Evolutionary conservation across 2,888 invertebrate genomes (phyloP).

Genomic region (Dryocosmus kuriphilus): DNA sequence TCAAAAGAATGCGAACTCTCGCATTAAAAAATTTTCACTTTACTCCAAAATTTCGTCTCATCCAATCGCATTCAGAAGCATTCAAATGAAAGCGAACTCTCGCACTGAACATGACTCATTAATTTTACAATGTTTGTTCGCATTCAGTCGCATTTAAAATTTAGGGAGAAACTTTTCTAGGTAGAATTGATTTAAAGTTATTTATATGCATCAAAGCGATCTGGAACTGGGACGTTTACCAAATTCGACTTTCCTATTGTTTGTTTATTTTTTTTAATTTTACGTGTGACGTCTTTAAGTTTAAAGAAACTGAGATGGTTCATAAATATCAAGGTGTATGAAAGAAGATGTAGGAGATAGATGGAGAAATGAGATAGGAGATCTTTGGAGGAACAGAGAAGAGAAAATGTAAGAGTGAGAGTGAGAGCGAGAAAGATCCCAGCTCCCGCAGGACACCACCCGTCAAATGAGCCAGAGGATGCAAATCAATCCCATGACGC

Average conservation of each 20-base stretch:
- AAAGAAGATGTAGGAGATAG: neutral
- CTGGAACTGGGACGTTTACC: no score
- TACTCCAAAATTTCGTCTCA: no score
- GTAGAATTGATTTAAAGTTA: no score
- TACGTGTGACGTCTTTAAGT: neutral
- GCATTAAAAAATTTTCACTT: no score
- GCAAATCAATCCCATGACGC: slow-evolving; percentile 75
- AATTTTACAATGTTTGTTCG: no score
- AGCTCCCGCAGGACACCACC: slow-evolving; percentile 69
- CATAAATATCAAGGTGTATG: neutral
- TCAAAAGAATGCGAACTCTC: no score
- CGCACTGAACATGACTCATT: no score
- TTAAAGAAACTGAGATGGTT: neutral
- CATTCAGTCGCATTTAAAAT: no score
- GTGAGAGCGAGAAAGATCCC: slow-evolving; percentile 30
- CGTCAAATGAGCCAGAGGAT: slow-evolving; percentile 74
- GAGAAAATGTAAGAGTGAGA: slow-evolving; percentile 23
- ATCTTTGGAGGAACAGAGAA: slow-evolving; percentile 46
- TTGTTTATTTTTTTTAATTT: neutral
- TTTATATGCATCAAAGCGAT: no score
- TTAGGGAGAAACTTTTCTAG: no score
- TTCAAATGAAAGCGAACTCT: no score
- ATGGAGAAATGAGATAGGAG: slow-evolving; percentile 43
- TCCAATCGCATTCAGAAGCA: no score
- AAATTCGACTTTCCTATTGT: neutral